A percentile compares a stretch with the other conserved stretches of the same genome.
Evolutionary conservation across 2,797 vertebrate species (phyloP).

Genomic region (Neomorphus geoffroyi): DNA sequence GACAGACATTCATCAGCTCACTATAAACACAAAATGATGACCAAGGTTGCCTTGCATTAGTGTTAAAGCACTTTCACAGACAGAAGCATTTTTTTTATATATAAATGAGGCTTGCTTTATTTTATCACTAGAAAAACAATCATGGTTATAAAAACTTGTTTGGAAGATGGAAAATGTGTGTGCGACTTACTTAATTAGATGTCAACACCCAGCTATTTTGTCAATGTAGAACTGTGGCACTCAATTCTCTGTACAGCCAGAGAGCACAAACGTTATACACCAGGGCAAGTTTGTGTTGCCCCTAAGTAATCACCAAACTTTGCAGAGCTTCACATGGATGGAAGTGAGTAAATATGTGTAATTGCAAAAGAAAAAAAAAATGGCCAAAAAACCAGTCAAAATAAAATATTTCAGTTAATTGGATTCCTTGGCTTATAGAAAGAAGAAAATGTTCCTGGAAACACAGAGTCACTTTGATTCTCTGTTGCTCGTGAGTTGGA

Average conservation of each 20-base stretch:
- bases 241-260: not conserved
- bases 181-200: not conserved
- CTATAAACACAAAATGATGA: not conserved
- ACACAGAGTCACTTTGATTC: not conserved
- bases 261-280: not conserved
- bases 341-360: not conserved
- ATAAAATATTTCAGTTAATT: not conserved
- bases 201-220: not conserved
- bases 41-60: not conserved
- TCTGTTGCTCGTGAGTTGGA: not conserved
- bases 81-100: not conserved
- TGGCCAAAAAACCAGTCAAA: not conserved
- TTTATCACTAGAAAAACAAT: not conserved
- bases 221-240: not conserved
- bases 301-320: not conserved
- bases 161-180: not conserved
- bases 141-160: rapidly evolving
- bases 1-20: not conserved
- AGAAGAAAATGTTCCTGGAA: not conserved
- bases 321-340: not conserved
- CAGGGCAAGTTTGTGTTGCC: not conserved
- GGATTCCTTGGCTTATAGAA: not conserved
- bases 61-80: not conserved
- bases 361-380: not conserved
- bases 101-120: not conserved